These are phyloP conservation scores for Platynereis dumerilii DNA, from an alignment of 2,888 invertebrate species.

Conservation along the genomic window DNA sequence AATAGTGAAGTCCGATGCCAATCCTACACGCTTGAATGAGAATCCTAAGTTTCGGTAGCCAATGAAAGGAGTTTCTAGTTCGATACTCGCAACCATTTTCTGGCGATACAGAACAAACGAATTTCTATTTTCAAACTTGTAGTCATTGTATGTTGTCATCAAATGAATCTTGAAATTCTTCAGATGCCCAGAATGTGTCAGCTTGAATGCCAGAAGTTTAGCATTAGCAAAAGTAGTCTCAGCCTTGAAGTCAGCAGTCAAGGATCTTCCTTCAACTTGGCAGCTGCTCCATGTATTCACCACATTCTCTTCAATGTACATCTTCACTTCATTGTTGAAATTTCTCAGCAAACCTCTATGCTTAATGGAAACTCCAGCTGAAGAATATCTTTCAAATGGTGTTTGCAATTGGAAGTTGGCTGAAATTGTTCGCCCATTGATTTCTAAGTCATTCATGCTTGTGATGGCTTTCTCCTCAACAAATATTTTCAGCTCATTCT, in stretches of 20 bases:
- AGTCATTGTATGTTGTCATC: background rate
- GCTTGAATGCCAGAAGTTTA: background rate
- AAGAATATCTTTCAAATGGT: background rate
- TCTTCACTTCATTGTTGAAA: background rate
- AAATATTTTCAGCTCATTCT: no score
- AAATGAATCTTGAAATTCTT: background rate
- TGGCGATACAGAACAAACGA: background rate
- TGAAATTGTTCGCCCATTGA: background rate
- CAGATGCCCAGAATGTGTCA: background rate
- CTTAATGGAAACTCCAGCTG: background rate
- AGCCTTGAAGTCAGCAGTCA: constrained; percentile 1
- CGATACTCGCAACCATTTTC: background rate
- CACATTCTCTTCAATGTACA: no score
- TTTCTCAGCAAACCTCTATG: background rate
- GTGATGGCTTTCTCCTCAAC: no score
- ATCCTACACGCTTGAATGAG: background rate
- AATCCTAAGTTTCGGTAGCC: constrained; percentile 1
- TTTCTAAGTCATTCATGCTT: background rate
- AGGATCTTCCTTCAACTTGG: no score
- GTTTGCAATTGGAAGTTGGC: background rate
- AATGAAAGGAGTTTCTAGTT: background rate
- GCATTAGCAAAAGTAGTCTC: background rate
- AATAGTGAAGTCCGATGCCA: no score
- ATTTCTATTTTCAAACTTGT: no score
- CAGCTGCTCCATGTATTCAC: no score